Percentiles rank a stretch among this genome's conserved stretches.
phyloP scores from a whole-genome alignment of 2,113 vertebrate genomes.

The Antechinus flavipes region DNA sequence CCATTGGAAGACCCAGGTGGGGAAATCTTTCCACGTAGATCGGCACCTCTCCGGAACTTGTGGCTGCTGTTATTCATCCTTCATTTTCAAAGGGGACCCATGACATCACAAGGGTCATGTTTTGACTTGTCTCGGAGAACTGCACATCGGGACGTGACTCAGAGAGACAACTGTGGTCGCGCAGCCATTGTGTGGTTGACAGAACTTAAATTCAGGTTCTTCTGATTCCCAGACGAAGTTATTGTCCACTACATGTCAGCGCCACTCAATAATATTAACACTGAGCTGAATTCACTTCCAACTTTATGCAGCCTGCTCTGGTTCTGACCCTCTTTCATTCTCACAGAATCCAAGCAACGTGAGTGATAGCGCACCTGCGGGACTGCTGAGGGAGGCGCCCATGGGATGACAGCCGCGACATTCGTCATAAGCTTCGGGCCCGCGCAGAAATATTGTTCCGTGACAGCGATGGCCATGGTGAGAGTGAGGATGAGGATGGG shows the following conservation, averaged over 20 bases:
- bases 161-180: too few relatives aligned
- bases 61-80: too few relatives aligned
- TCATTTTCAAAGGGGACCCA: not conserved
- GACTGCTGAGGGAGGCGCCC: too few relatives aligned
- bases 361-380: too few relatives aligned
- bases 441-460: too few relatives aligned
- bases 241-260: not conserved
- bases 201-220: not conserved
- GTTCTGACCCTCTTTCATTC: too few relatives aligned
- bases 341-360: too few relatives aligned
- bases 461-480: not conserved
- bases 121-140: not conserved
- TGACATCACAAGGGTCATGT: not conserved
- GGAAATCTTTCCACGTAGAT: too few relatives aligned
- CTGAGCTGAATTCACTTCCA: not conserved
- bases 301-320: not conserved
- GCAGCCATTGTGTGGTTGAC: not conserved
- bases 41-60: too few relatives aligned
- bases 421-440: too few relatives aligned
- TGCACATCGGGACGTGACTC: not conserved
- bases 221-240: not conserved
- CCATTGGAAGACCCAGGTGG: not conserved
- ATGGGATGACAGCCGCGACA: not conserved
- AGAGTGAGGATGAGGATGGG: too few relatives aligned
- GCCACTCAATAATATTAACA: not conserved